phyloP scores from a whole-genome alignment of 2,797 vertebrate species.

The Peromyscus nudipes region DNA sequence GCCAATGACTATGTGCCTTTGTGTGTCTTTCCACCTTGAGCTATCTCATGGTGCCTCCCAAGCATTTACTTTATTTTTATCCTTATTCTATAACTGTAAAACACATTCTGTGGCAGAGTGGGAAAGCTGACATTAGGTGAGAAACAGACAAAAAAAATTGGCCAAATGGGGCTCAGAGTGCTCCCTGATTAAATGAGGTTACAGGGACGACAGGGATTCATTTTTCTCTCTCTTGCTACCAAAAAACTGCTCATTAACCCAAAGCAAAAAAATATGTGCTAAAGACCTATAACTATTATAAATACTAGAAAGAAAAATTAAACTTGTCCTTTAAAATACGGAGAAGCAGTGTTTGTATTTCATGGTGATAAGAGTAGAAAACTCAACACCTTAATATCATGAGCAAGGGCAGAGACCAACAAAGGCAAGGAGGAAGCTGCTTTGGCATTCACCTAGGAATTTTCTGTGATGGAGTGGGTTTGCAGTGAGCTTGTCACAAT shows the following conservation, averaged over 20 bases:
- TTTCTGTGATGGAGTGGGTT: background rate
- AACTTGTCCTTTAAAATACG: constrained; percentile 13
- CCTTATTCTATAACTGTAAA: constrained; percentile 52
- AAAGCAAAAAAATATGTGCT: background rate
- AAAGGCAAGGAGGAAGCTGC: background rate
- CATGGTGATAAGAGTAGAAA: background rate
- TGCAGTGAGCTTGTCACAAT: background rate
- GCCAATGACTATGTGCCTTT: background rate
- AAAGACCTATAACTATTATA: constrained; percentile 41
- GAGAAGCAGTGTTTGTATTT: background rate
- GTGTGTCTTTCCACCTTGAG: constrained; percentile 56
- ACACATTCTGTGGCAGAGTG: background rate
- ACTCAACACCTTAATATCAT: background rate
- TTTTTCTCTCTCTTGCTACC: constrained; percentile 48
- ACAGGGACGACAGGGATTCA: rapidly evolving
- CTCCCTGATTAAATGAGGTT: constrained; percentile 17
- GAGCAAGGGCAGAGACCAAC: background rate
- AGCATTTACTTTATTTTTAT: constrained; percentile 77
- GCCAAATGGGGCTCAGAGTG: background rate
- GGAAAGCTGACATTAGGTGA: constrained; percentile 57
- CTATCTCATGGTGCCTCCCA: constrained; percentile 48
- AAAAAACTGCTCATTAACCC: constrained; percentile 46
- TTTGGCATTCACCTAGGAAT: background rate
- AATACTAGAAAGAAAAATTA: constrained; percentile 28
- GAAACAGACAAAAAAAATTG: constrained; percentile 35